phyloP scores from a whole-genome alignment of 2,888 invertebrate genomes.

The Drosophila limbata region DNA sequence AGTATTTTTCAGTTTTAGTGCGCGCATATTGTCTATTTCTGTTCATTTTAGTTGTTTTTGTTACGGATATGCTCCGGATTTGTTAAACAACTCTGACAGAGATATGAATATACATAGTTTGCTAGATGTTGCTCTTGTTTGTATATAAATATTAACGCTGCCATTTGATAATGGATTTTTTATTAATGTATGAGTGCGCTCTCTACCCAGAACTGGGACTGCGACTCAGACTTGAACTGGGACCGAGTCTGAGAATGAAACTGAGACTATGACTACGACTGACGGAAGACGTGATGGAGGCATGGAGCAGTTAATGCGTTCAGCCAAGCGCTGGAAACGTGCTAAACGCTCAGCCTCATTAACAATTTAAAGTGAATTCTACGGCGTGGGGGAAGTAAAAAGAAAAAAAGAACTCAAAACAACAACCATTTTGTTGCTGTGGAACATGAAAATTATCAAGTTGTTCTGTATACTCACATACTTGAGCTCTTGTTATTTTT shows the following conservation, averaged over 20 bases:
- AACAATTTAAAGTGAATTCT: conserved; percentile 65
- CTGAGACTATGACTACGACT: not conserved
- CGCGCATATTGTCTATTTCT: conserved; percentile 40
- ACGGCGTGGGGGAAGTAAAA: conserved; percentile 3
- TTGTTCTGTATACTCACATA: conserved; percentile 19
- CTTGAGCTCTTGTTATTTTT: conserved; percentile 19
- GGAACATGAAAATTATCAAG: conserved; percentile 29
- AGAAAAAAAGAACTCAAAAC: conserved; percentile 16
- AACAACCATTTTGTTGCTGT: conserved; percentile 9
- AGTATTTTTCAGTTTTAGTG: conserved; percentile 23
- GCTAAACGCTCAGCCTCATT: conserved; percentile 73
- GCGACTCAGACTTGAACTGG: not conserved
- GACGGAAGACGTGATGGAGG: conserved; percentile 20
- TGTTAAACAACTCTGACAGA: conserved; percentile 42
- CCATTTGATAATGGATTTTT: conserved; percentile 75
- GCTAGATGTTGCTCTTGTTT: conserved; percentile 24
- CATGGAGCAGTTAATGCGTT: conserved; percentile 51
- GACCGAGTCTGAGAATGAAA: not conserved
- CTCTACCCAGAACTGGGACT: conserved; percentile 24
- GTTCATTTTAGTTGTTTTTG: conserved; percentile 23
- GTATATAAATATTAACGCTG: conserved; percentile 58
- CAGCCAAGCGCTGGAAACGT: conserved; percentile 67
- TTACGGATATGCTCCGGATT: conserved; percentile 42
- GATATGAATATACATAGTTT: conserved; percentile 37
- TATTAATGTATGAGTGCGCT: conserved; percentile 64